Base-by-base conservation (phyloP, 2,113 vertebrate species). In the Tauraco erythrolophus region DNA sequence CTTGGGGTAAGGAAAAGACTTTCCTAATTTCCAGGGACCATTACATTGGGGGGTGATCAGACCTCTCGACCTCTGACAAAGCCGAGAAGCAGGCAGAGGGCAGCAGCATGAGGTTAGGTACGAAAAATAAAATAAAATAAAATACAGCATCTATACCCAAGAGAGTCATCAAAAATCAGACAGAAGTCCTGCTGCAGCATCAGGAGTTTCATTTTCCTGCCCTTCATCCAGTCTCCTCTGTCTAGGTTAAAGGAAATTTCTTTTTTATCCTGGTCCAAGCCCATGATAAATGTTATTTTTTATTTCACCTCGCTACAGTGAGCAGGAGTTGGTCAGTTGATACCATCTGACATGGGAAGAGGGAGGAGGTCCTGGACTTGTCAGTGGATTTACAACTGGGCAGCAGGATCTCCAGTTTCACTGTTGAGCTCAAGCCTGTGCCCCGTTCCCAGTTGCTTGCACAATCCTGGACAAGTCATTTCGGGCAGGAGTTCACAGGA, bases 301-400 rank as follows among this genome's bases (percentile, higher is more conserved):
- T 43, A 13, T 17, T 70, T 87, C 60, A 62, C 25, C 69, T 81
- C 12, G 6, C 23, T 31, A 2, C 0, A 81, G 25, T 0, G 1
- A 56, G 41, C 41, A 41, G 45, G 12, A 88, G 31, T 5, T 48
- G 54, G 33, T 54, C 0, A 0, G 71, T 5, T 41, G 56, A 28
- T 41, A 64, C 1, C 33, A 72, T 58, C 23, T 70, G 16, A 27
- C 9, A 28, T 4, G 14, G 53, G 23, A 50, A 69, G 24, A 64
- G 50, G 45, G 54, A 77, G 30, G 35, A 92, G 61, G 53, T 18
- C 24, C 45, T 53, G 58, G 56, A 5, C 10, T 7, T 28, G 24
- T 8, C 4, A 0, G 5, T 2, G 17, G 22, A 6, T 9, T 61
- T 54, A 14, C 3, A 28, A 60, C 0, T 2, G 72, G 54, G 37